A percentile compares a stretch with the other conserved stretches of the same genome.
phyloP scores from a whole-genome alignment of 2,888 invertebrate species.

The Netelia melanura region DNA sequence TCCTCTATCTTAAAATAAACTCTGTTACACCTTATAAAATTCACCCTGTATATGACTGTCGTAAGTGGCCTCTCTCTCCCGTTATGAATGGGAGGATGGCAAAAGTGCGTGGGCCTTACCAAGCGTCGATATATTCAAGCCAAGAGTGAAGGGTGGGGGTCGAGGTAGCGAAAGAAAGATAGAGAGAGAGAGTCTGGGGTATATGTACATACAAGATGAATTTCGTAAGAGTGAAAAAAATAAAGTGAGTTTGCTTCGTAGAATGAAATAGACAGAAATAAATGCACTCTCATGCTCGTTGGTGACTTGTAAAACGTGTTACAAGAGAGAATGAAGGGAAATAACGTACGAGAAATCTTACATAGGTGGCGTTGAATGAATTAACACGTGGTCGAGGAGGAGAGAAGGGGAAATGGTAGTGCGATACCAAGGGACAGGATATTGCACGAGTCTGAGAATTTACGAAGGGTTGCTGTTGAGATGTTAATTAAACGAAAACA shows the following conservation, averaged over 20 bases:
- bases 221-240: conserved; percentile 58
- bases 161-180: conserved; percentile 28
- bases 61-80: conserved; percentile 66
- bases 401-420: not conserved
- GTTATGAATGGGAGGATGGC: conserved; percentile 68
- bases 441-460: not conserved
- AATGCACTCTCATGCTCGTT: conserved; percentile 54
- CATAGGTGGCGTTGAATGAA: conserved; percentile 47
- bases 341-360: conserved; percentile 22
- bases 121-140: conserved; percentile 18
- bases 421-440: not conserved
- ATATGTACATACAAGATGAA: conserved; percentile 21
- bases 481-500: not conserved
- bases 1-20: too few relatives aligned
- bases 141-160: conserved; percentile 23
- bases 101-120: conserved; percentile 59
- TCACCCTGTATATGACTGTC: conserved; percentile 24
- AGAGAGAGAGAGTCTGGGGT: not conserved
- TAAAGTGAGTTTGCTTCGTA: conserved; percentile 44
- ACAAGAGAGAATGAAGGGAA: conserved; percentile 31
- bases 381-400: conserved; percentile 43
- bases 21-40: too few relatives aligned
- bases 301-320: conserved; percentile 50
- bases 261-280: conserved; percentile 55
- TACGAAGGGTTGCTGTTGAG: not conserved